Percentiles rank a stretch among this genome's conserved stretches.
phyloP scores from a whole-genome alignment of 2,113 vertebrate genomes.

The Puffinus mauretanicus region DNA sequence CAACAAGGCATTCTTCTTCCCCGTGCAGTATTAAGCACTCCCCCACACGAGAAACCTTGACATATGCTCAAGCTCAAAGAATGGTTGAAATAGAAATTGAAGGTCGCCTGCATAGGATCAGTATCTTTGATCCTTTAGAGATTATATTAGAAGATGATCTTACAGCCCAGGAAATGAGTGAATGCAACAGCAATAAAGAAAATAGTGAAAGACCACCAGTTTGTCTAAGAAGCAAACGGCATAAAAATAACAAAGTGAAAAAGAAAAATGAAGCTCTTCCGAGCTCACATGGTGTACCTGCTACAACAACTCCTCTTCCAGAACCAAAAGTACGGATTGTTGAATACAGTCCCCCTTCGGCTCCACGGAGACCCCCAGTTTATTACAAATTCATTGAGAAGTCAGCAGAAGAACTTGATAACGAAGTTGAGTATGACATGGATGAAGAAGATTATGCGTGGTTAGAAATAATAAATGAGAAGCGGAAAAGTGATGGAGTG shows the following conservation, averaged over 20 bases:
- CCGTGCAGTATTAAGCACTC: slow-evolving; percentile 90
- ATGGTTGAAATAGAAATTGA: slow-evolving; percentile 97
- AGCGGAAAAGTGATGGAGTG: slow-evolving; percentile 85
- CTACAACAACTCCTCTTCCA: slow-evolving; percentile 71
- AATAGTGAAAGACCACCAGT: slow-evolving; percentile 87
- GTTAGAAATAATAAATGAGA: slow-evolving; percentile 94
- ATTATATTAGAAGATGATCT: slow-evolving; percentile 91
- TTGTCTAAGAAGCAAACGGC: slow-evolving; percentile 82
- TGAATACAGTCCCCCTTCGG: slow-evolving; percentile 92
- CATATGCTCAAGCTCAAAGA: slow-evolving; percentile 94
- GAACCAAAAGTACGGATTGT: slow-evolving; percentile 91
- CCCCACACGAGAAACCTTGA: slow-evolving; percentile 91
- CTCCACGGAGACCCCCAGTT: slow-evolving; percentile 80
- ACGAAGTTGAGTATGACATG: slow-evolving; percentile 98
- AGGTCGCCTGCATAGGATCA: slow-evolving; percentile 91
- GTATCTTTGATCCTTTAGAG: slow-evolving; percentile 91
- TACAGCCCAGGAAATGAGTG: slow-evolving; percentile 91
- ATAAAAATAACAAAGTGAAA: slow-evolving; percentile 86
- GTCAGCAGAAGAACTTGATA: slow-evolving; percentile 91
- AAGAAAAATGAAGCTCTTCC: slow-evolving; percentile 86
- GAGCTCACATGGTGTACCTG: slow-evolving; percentile 68
- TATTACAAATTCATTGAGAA: slow-evolving; percentile 92
- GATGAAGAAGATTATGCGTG: slow-evolving; percentile 97
- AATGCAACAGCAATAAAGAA: slow-evolving; percentile 97
- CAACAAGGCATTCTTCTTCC: slow-evolving; percentile 86